Conservation (phyloP, 2,888 invertebrate genomes). For the Apotomis turbidana region DNA sequence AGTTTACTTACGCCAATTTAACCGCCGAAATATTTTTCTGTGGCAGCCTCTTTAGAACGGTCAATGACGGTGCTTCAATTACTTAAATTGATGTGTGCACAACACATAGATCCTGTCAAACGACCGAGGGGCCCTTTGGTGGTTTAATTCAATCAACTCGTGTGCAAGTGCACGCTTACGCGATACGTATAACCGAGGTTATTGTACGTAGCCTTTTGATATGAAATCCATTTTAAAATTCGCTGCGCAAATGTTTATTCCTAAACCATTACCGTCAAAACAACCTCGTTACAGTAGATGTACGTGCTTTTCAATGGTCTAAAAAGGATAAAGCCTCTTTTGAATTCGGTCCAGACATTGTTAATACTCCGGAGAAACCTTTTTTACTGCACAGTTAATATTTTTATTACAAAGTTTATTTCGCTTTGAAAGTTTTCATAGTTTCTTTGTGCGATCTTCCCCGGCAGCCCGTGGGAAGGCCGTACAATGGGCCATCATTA, state of each 20-base stretch:
- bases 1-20: conserved; percentile 39
- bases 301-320: conserved; percentile 28
- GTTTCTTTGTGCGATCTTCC: conserved; percentile 37
- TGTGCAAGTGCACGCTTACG: conserved; percentile 29
- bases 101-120: conserved; percentile 72
- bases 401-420: conserved; percentile 29
- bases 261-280: conserved; percentile 21
- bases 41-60: conserved; percentile 38
- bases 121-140: conserved; percentile 65
- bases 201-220: conserved; percentile 6
- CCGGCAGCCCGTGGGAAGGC: conserved; percentile 31
- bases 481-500: conserved; percentile 62
- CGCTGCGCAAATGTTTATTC: conserved; percentile 12
- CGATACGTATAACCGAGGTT: conserved; percentile 3
- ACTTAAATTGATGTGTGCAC: conserved; percentile 78
- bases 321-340: conserved; percentile 33
- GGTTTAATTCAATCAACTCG: conserved; percentile 74
- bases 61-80: conserved; percentile 63
- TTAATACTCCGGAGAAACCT: conserved; percentile 31
- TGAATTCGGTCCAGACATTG: conserved; percentile 34
- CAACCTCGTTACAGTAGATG: conserved; percentile 33
- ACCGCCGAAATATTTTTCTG: conserved; percentile 39
- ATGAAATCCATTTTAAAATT: conserved; percentile 7
- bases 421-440: conserved; percentile 37
- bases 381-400: conserved; percentile 24